Evolutionary conservation across 1,140 invertebrate genomes (phyloP), one percentile per base, ranked within the genome.

Genomic region (Brachionus asplanchnoidis): DNA sequence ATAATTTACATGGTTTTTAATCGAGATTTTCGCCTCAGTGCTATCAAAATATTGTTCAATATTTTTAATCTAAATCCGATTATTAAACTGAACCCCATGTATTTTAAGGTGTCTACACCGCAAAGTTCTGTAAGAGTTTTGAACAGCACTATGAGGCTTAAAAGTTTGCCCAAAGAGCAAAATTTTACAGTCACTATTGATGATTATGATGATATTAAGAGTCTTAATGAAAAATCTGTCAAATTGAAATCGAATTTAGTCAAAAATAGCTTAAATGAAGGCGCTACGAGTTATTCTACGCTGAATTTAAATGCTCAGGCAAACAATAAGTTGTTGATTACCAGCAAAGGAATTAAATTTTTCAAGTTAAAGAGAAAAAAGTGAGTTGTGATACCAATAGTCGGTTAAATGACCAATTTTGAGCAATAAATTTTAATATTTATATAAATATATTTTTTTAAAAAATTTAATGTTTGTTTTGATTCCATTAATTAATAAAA

Each of bases 1-100:
- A 68, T 68, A 65, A 82, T 82, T 12, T 82, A 82, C 17, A 40
- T 82, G 53, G 23, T 82, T 12, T 82, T 82, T 65, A 60, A 65
- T 44, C 50, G 53, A 44, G 53, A 60, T 42, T 82, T 82, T 82
- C 50, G 79, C 4, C 53, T 82, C 7, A 82, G 32, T 46, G 32
- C 40, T 12, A 20, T 82, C 60, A 60, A 68, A 20, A 40, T 46
- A 28, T 65, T 82, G 36, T 68, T 65, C 40, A 82, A 82, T 46
- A 9, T 82, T 9, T 82, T 68, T 36, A 82, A 82, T 82, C 28
- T 77, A 26, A 77, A 77, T 46, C 73, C 73, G 12, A n/a, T 77
- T 5, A 23, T 77, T 26, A 77, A 77, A 26, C 46, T 77, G 12
- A 77, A 77, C 28, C 73, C 73, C 0, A 23, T 46, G 42, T 77